phyloP scores from a whole-genome alignment of 1,140 invertebrate species.

The Aradophagus sp. region DNA sequence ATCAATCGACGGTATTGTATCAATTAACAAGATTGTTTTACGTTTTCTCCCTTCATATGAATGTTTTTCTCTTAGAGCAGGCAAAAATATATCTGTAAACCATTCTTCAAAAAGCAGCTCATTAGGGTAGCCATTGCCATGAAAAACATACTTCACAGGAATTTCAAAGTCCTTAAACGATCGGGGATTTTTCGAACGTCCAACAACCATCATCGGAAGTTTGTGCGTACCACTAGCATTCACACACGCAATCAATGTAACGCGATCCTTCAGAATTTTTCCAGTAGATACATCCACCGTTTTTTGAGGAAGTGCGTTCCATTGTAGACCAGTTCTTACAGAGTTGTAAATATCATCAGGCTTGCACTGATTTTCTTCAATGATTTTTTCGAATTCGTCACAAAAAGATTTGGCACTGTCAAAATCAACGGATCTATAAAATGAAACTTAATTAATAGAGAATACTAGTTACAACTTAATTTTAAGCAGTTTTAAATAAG shows the following conservation, averaged over 20 bases:
- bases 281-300: conserved; percentile 16
- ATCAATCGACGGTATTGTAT: conserved; percentile 24
- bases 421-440: conserved; percentile 40
- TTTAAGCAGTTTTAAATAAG: too few relatives aligned
- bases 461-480: too few relatives aligned
- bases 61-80: conserved; percentile 7
- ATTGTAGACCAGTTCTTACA: conserved; percentile 35
- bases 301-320: conserved; percentile 44
- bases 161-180: conserved; percentile 45
- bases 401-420: conserved; percentile 44
- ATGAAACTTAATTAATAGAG: too few relatives aligned
- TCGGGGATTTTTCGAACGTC: conserved; percentile 40
- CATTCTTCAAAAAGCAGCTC: conserved; percentile 39
- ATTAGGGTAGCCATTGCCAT: conserved; percentile 39
- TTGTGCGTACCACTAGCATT: conserved; percentile 42
- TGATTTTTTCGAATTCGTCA: conserved; percentile 43
- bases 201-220: conserved; percentile 46
- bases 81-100: conserved; percentile 38
- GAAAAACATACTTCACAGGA: conserved; percentile 42
- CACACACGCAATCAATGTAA: conserved; percentile 36
- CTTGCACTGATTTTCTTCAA: conserved; percentile 26
- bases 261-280: conserved; percentile 44
- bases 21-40: conserved; percentile 28
- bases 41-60: background rate
- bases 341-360: conserved; percentile 43